Percentiles rank a stretch among this genome's conserved stretches.
Evolutionary conservation across 2,888 invertebrate species (phyloP).

Genomic region (Pocota personata): DNA sequence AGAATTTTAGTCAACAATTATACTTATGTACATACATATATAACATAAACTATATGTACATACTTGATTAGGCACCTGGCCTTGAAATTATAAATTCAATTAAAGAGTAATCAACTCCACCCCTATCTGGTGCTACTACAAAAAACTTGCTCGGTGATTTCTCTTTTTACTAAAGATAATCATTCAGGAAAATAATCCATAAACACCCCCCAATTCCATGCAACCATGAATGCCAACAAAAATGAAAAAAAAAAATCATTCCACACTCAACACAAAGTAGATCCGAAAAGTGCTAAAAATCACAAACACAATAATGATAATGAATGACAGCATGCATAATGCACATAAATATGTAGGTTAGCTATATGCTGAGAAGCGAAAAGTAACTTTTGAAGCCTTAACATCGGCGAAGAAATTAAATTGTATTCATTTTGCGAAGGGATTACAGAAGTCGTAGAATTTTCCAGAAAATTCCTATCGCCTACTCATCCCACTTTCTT

Average conservation of each 20-base stretch:
- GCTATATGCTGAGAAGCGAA: not conserved
- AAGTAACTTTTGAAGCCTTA: not conserved
- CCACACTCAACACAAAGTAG: not conserved
- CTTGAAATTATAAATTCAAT: too few species aligned
- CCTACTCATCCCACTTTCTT: not conserved
- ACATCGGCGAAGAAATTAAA: not conserved
- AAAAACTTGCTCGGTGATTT: too few species aligned
- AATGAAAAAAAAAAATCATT: not conserved
- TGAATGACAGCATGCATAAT: not conserved
- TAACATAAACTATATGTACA: too few species aligned
- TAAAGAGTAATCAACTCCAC: too few species aligned
- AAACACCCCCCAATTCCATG: not conserved
- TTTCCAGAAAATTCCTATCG: not conserved
- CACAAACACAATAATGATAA: too few species aligned
- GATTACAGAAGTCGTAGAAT: not conserved
- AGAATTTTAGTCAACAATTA: too few species aligned
- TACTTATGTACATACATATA: too few species aligned
- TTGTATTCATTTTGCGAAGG: not conserved
- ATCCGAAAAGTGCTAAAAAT: slow-evolving; percentile 16
- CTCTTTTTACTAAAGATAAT: not conserved
- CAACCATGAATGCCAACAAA: not conserved
- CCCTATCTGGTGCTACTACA: too few species aligned
- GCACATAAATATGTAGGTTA: not conserved
- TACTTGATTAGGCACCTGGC: too few species aligned
- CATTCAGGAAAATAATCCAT: not conserved